These are phyloP conservation scores for Lycodopsis pacificus DNA, from an alignment of 2,797 vertebrate species.

Conservation along the genomic window DNA sequence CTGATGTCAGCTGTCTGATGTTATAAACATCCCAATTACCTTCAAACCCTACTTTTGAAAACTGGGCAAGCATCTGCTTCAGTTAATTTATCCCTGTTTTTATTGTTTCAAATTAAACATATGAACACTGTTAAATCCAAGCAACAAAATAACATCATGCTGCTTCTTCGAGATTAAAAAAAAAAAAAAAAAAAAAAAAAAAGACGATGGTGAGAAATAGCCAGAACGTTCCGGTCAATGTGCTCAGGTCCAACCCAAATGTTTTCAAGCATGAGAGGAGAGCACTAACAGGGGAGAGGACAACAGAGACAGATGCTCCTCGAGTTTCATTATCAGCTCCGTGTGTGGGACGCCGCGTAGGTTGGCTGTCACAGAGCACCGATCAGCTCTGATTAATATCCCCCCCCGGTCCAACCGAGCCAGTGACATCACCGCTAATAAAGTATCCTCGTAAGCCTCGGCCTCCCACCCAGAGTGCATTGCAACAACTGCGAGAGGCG, in stretches of 20 bases:
- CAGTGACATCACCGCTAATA: slow-evolving; percentile 26
- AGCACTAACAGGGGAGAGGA: slow-evolving; percentile 15
- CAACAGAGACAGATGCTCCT: slow-evolving; percentile 64
- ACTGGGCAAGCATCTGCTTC: slow-evolving; percentile 32
- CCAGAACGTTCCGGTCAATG: background rate
- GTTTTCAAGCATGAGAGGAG: slow-evolving; percentile 10
- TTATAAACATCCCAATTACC: slow-evolving; percentile 28
- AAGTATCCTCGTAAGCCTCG: slow-evolving; percentile 31
- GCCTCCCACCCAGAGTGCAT: slow-evolving; percentile 61
- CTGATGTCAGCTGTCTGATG: slow-evolving; percentile 22
- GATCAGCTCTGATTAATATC: slow-evolving; percentile 65
- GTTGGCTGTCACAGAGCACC: slow-evolving; percentile 38
- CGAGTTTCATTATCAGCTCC: slow-evolving; percentile 74
- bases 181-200: background rate
- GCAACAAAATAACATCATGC: background rate
- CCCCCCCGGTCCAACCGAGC: slow-evolving; percentile 10
- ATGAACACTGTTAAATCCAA: background rate
- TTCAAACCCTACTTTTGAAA: slow-evolving; percentile 10
- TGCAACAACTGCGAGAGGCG: slow-evolving; percentile 46
- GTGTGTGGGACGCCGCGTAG: slow-evolving; percentile 53
- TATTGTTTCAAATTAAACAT: slow-evolving; percentile 2
- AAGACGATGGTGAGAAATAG: background rate
- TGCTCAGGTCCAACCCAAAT: background rate
- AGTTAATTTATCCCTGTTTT: slow-evolving; percentile 1
- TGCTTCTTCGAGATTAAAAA: background rate